Evolutionary conservation across 2,797 vertebrate genomes (phyloP), one percentile per base, ranked within the genome.

Genomic region (Neomorphus geoffroyi): DNA sequence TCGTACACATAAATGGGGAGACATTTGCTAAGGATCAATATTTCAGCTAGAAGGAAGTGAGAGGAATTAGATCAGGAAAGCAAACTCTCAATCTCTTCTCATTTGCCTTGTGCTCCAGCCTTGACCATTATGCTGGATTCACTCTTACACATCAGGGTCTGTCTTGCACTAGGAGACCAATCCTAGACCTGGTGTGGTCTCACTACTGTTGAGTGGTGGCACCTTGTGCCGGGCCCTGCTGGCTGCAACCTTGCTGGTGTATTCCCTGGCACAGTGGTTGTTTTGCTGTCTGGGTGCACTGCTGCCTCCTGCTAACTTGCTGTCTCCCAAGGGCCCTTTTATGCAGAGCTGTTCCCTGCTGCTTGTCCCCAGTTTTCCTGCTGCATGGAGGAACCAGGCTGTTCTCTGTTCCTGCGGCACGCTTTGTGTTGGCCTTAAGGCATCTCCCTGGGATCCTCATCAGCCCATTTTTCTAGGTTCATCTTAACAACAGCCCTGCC

Each of bases 171-270:
- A 17, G 48, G 11, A 72, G 5, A 13, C 27, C 41, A 43, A 46
- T 39, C 11, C 39, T 39, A 58, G 37, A 57, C 13, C 37, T 23
- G 8, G 6, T 51, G 27, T 39, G 11, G 13, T n/a, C 43, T 45
- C 10, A 7, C 13, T 50, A 18, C 19, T 86, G 50, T 26, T 27
- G 22, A 35, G 17, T 5, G 30, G 33, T 11, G 9, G 16, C 0
- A 1, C 21, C 21, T 4, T 18, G 10, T 2, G 2, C 7, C 26
- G 2, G 1, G 22, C 18, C 41, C 41, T 0, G 0, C 24, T 28
- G 22, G 28, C 11, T 48, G 4, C 18, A 26, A 6, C 7, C 16
- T 7, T 11, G 10, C 16, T 23, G 12, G 8, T 50, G 30, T 17
- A 7, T 35, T 27, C 57, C 15, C 18, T 19, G 17, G 7, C 13